Evolutionary conservation across 2,888 invertebrate species (phyloP).

Genomic region (Anodontia alba): DNA sequence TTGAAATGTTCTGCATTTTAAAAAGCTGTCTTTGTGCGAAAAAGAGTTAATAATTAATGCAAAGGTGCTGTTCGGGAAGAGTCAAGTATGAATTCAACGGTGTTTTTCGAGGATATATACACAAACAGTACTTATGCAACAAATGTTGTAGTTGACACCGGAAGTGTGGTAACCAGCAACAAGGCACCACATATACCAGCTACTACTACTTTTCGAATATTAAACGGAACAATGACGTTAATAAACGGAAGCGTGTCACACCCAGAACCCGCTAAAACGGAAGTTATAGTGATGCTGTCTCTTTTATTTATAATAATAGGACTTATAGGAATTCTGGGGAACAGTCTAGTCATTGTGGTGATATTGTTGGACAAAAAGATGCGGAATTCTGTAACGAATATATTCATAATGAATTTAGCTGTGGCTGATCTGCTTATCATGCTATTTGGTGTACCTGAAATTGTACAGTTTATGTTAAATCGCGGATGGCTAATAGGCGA

Average conservation of each 20-base stretch:
- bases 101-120: too few species aligned
- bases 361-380: conserved; percentile 82
- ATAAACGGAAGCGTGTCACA: neutral
- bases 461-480: conserved; percentile 82
- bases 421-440: conserved; percentile 83
- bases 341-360: conserved; percentile 82
- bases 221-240: neutral
- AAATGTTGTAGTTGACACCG: too few species aligned
- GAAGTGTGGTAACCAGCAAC: too few species aligned
- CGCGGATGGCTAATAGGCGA: conserved; percentile 82
- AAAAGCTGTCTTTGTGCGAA: too few species aligned
- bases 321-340: conserved; percentile 82
- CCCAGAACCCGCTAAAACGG: conserved; percentile 44
- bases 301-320: conserved; percentile 82
- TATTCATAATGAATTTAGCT: conserved; percentile 84
- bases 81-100: too few species aligned
- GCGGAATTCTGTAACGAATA: conserved; percentile 83
- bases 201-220: too few species aligned
- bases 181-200: too few species aligned
- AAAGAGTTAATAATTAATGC: too few species aligned
- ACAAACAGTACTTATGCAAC: too few species aligned
- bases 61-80: too few species aligned
- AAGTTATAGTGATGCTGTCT: conserved; percentile 70
- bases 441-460: conserved; percentile 83
- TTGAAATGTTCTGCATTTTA: too few species aligned